Percentiles rank a stretch among this genome's conserved stretches.
Evolutionary conservation across 2,797 vertebrate species (phyloP).

Genomic region (Monodelphis domestica): DNA sequence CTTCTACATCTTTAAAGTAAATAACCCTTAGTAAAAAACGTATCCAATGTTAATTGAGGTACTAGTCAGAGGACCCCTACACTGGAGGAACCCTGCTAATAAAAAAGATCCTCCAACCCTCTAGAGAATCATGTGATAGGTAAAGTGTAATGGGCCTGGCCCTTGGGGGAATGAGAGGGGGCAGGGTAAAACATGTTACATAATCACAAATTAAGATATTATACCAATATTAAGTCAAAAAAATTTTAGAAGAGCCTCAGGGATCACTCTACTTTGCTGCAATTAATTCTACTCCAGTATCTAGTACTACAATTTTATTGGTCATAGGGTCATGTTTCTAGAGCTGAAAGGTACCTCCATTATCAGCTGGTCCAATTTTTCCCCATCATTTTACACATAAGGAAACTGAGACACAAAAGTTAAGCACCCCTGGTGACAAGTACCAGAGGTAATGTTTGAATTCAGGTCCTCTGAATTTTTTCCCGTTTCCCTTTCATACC

Average conservation of each 20-base stretch:
- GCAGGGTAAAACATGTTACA: neutral
- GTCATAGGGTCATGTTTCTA: neutral
- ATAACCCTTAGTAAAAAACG: neutral
- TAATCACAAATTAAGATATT: neutral
- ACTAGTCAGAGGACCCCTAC: neutral
- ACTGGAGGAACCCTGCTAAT: neutral
- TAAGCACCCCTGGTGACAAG: neutral
- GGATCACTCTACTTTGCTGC: neutral
- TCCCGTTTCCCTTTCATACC: neutral
- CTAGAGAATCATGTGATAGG: neutral
- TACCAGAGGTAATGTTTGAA: neutral
- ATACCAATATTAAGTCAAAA: neutral
- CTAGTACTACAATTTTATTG: neutral
- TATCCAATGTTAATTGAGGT: neutral
- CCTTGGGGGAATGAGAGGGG: neutral
- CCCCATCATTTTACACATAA: neutral
- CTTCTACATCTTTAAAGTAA: neutral
- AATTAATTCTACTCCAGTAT: neutral
- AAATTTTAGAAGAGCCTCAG: too few relatives aligned
- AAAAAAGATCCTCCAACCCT: neutral
- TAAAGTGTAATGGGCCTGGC: neutral
- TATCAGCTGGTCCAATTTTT: neutral
- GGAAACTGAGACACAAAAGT: neutral
- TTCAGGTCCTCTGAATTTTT: neutral
- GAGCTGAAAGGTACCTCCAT: neutral